phyloP scores from a whole-genome alignment of 2,797 vertebrate species.

The Psittacula echo region DNA sequence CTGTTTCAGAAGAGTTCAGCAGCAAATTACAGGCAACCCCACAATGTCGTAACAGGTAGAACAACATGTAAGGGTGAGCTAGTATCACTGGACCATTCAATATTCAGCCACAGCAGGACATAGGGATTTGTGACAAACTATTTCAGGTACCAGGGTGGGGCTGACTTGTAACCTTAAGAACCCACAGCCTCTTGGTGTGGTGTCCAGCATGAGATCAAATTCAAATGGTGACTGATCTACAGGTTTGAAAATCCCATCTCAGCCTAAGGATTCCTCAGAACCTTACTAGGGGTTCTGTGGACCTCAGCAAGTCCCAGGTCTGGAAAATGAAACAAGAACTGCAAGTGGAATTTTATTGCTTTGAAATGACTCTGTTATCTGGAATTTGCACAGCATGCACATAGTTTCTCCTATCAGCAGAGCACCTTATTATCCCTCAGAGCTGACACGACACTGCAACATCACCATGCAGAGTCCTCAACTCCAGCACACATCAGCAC shows the following conservation, averaged over 20 bases:
- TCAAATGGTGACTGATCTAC: background rate
- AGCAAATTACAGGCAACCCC: background rate
- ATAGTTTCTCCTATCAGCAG: background rate
- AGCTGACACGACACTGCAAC: background rate
- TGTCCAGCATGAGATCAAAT: background rate
- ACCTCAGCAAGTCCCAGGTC: background rate
- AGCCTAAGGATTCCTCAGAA: background rate
- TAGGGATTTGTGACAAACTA: background rate
- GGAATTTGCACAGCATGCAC: background rate
- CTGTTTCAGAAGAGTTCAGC: background rate
- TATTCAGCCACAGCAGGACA: background rate
- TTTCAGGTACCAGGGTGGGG: background rate
- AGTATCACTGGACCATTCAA: background rate
- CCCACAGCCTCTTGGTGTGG: background rate
- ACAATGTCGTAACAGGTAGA: accelerated
- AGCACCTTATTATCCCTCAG: background rate
- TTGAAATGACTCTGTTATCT: background rate
- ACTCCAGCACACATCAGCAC: background rate
- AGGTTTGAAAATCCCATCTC: background rate
- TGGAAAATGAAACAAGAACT: constrained; percentile 19
- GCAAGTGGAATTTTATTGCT: constrained; percentile 10
- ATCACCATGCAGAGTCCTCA: background rate
- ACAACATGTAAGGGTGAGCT: background rate
- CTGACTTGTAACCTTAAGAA: background rate
- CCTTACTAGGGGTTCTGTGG: background rate